A percentile compares a stretch with the other conserved stretches of the same genome.
These are phyloP conservation scores for Pseudorectes ferrugineus DNA, from an alignment of 2,113 vertebrate genomes.

Conservation along the genomic window DNA sequence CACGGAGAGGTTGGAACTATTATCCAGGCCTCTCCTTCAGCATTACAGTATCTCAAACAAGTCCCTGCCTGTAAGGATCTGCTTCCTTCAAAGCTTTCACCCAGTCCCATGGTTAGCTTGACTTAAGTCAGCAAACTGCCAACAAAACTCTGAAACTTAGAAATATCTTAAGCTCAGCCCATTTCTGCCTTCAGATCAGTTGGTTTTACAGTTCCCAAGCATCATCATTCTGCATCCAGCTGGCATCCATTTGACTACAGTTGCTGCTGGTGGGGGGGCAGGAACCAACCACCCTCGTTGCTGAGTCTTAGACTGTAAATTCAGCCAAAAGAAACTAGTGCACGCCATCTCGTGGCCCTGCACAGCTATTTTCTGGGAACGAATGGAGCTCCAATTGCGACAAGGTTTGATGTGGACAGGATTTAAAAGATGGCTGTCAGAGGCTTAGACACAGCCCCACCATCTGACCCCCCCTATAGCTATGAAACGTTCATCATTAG, in stretches of 20 bases:
- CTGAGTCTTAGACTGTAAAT: accelerated
- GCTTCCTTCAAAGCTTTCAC: background rate
- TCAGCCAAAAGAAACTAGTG: background rate
- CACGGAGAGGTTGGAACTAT: background rate
- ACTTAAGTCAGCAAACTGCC: background rate
- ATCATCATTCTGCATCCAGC: background rate
- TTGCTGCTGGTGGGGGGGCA: background rate
- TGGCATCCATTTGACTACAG: background rate
- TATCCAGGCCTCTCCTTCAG: background rate
- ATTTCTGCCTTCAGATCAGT: background rate
- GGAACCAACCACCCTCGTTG: background rate
- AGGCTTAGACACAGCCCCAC: background rate
- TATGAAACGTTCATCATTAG: accelerated
- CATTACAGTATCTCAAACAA: background rate
- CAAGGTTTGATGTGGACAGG: background rate
- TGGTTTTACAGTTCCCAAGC: background rate
- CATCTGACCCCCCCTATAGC: accelerated
- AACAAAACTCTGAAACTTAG: background rate
- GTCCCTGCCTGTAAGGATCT: background rate
- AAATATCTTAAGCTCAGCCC: background rate
- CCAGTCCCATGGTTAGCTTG: background rate
- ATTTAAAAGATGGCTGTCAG: background rate
- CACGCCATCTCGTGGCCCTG: slow-evolving; percentile 27
- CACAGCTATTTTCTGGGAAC: background rate
- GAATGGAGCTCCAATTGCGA: accelerated